Percentiles rank a stretch among this genome's conserved stretches.
Conservation (phyloP, 2,113 vertebrate genomes). For the Forbesichthys papilliferus region DNA sequence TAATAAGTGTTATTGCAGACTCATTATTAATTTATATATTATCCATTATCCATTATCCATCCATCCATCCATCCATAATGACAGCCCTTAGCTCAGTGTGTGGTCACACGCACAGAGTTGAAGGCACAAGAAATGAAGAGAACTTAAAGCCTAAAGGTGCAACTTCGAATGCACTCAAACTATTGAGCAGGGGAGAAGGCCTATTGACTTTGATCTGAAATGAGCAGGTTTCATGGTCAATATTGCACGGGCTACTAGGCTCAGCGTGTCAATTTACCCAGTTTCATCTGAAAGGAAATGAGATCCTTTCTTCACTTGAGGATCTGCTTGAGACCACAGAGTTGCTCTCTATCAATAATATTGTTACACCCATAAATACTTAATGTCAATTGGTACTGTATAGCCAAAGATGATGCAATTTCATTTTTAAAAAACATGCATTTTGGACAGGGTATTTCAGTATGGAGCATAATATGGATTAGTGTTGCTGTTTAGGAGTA, state of each 20-base stretch:
- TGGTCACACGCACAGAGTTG: conserved; percentile 10
- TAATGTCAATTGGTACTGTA: background rate
- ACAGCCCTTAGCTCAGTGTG: conserved; percentile 17
- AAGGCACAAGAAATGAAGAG: background rate
- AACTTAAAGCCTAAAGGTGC: conserved; percentile 24
- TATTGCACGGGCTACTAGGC: conserved; percentile 58
- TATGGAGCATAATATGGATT: too few species aligned
- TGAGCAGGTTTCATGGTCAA: conserved; percentile 72
- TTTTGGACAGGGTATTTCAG: too few species aligned
- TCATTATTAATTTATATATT: background rate
- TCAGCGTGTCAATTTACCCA: conserved; percentile 56
- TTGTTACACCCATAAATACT: background rate
- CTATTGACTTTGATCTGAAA: conserved; percentile 74
- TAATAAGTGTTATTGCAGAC: background rate
- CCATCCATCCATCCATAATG: background rate
- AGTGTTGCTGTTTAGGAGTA: too few species aligned
- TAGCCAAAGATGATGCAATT: background rate
- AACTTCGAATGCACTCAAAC: conserved; percentile 54
- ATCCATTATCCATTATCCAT: background rate
- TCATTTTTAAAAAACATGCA: too few species aligned
- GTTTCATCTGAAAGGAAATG: conserved; percentile 55
- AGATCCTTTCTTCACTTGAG: conserved; percentile 51
- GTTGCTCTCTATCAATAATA: conserved; percentile 7
- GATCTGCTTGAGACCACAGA: conserved; percentile 46
- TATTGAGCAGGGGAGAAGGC: conserved; percentile 55